Percentiles rank a stretch among this genome's conserved stretches.
These are phyloP conservation scores for Paragorgia papillata DNA, from an alignment of 92 coral and sea anemone genomes.

Conservation along the genomic window DNA sequence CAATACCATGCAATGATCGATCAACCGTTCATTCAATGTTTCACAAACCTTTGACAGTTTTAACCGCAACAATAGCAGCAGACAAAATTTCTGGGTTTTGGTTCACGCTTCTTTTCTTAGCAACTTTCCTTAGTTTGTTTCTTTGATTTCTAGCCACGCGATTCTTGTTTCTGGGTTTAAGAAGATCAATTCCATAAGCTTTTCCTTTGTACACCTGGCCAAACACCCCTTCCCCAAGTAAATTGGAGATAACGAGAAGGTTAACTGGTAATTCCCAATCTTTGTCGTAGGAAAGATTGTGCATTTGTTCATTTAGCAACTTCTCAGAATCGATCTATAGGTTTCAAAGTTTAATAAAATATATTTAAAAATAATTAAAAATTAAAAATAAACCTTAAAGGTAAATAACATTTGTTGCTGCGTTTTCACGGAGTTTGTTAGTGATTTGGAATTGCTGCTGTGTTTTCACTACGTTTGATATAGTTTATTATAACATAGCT, in stretches of 20 bases:
- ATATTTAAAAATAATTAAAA: no score
- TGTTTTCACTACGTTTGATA: no score
- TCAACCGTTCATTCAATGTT: no score
- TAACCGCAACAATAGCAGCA: slow-evolving; percentile 33
- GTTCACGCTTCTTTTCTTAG: not conserved
- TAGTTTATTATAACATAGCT: no score
- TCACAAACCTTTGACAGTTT: slow-evolving; percentile 42
- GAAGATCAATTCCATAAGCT: slow-evolving; percentile 49
- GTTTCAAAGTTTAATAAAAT: no score
- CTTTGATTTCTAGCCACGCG: slow-evolving; percentile 31
- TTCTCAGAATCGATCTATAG: slow-evolving; percentile 51
- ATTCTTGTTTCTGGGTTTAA: slow-evolving; percentile 50
- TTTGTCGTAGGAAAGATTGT: slow-evolving; percentile 55
- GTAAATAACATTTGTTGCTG: no score
- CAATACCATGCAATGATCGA: no score
- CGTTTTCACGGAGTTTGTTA: no score
- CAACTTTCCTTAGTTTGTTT: slow-evolving; percentile 13
- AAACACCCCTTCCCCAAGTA: slow-evolving; percentile 52
- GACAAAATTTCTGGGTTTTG: slow-evolving; percentile 1
- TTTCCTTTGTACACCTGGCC: slow-evolving; percentile 53
- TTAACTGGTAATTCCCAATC: slow-evolving; percentile 61
- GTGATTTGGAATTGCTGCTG: no score
- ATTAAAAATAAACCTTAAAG: no score
- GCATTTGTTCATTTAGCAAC: slow-evolving; percentile 54
- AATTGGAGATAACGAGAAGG: slow-evolving; percentile 20